These are phyloP conservation scores for Lysandra bellargus DNA, from an alignment of 2,888 invertebrate genomes.

Conservation along the genomic window DNA sequence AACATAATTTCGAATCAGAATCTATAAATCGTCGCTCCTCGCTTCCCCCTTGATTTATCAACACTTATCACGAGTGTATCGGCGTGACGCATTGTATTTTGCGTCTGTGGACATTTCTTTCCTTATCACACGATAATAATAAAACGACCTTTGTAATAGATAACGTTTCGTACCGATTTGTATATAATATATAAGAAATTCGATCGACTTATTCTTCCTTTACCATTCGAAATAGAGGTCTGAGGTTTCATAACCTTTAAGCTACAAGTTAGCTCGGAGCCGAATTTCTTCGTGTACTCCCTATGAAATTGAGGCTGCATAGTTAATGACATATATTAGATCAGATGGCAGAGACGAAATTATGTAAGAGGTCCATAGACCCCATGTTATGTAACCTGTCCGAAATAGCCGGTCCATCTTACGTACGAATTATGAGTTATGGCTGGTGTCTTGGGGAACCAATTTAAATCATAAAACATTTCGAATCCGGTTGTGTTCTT, in stretches of 20 bases:
- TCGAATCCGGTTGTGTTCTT: slow-evolving; percentile 1
- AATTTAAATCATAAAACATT: slow-evolving; percentile 5
- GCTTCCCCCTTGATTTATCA: slow-evolving; percentile 19
- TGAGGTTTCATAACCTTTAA: neutral
- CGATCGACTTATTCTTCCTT: neutral
- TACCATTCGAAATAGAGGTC: neutral
- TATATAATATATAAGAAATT: slow-evolving; percentile 12
- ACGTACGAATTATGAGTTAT: slow-evolving; percentile 15
- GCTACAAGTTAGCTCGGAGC: neutral
- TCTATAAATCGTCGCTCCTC: slow-evolving; percentile 9
- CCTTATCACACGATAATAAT: slow-evolving; percentile 59
- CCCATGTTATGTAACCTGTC: slow-evolving; percentile 25
- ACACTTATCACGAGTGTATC: slow-evolving; percentile 27
- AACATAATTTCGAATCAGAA: slow-evolving; percentile 1
- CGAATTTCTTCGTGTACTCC: neutral
- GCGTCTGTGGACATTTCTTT: slow-evolving; percentile 38
- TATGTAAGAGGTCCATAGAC: slow-evolving; percentile 21
- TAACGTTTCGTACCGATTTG: slow-evolving; percentile 25
- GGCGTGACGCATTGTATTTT: slow-evolving; percentile 29
- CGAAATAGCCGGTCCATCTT: slow-evolving; percentile 10
- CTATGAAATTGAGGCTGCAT: neutral
- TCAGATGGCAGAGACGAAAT: slow-evolving; percentile 14
- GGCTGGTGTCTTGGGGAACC: neutral
- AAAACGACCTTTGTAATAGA: slow-evolving; percentile 46
- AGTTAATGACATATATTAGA: slow-evolving; percentile 14